Evolutionary conservation across 2,113 vertebrate genomes (phyloP), one percentile per base, ranked within the genome.

Genomic region (Herpailurus yagouaroundi): DNA sequence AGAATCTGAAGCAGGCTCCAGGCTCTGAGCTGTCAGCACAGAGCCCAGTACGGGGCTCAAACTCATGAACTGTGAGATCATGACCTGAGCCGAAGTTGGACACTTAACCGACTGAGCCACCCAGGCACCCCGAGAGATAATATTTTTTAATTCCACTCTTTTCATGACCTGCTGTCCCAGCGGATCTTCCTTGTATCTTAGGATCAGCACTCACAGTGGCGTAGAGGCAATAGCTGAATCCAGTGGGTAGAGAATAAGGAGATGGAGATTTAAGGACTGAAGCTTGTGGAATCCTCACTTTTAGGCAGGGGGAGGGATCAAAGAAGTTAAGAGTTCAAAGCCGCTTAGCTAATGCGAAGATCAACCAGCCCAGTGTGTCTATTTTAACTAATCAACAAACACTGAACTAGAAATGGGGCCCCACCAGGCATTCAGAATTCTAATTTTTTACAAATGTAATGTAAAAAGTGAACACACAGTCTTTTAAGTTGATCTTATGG

Each of bases 331-430:
- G 27, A 64, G 60, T 94, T 90, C 60, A 71, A 96, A 94, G 73
- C 45, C 45, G 64, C 6, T 4, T 91, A 57, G 41, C 11, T 76
- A 38, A 82, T 14, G 23, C 23, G 41, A 10, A 55, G 33, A 50
- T 93, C 29, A 86, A 8, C 64, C 7, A 88, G 23, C 5, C 27
- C 27, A 18, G 14, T n/a, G 16, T 89, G 50, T 87, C 88, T 81
- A 31, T 81, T 95, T 50, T 80, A 89, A 94, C 36, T 77, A 90
- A 79, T 87, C 74, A 87, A 60, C 36, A 83, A 71, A 94, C 18
- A 29, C 88, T 69, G 66, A 83, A 66, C 12, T 97, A 45, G 82
- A 90, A 82, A 36, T 36, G 11, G 13, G 16, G 33, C 29, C 79
- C 33, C 23, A 10, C 13, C 3, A 94, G 71, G 36, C 52, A 66